These are phyloP conservation scores for Ptychoptera contaminata DNA, from an alignment of 2,888 invertebrate genomes.

Conservation along the genomic window DNA sequence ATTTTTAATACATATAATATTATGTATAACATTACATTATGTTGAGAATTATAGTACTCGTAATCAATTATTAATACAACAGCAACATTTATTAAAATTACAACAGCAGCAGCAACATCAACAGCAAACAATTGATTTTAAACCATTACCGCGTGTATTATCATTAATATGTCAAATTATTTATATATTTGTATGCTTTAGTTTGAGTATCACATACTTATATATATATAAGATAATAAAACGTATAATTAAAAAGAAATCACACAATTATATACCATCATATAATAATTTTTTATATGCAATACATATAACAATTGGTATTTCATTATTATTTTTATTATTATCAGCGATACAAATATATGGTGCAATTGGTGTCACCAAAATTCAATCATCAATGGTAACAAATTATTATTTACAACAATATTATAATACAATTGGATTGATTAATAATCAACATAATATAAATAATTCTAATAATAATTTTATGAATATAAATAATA, in stretches of 20 bases:
- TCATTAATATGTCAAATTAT: constrained; percentile 70
- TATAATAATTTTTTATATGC: constrained; percentile 72
- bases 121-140: not conserved
- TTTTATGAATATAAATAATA: constrained; percentile 27
- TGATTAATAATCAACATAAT: not conserved
- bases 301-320: constrained; percentile 76
- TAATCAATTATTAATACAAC: constrained; percentile 20
- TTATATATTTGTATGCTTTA: constrained; percentile 70
- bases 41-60: constrained; percentile 40
- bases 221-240: constrained; percentile 68
- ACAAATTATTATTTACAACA: constrained; percentile 32
- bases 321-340: constrained; percentile 68
- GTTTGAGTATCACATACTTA: constrained; percentile 69
- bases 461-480: constrained; percentile 44
- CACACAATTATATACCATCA: constrained; percentile 63
- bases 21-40: constrained; percentile 72
- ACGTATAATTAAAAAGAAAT: constrained; percentile 56
- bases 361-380: constrained; percentile 51
- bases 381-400: constrained; percentile 25
- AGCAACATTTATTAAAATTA: constrained; percentile 22
- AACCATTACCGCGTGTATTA: constrained; percentile 37
- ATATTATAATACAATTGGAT: constrained; percentile 28
- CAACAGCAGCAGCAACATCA: constrained; percentile 13
- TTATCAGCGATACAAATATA: constrained; percentile 74
- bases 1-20: constrained; percentile 58